Conservation (phyloP, 2,797 vertebrate genomes). For the Merluccius polli region DNA sequence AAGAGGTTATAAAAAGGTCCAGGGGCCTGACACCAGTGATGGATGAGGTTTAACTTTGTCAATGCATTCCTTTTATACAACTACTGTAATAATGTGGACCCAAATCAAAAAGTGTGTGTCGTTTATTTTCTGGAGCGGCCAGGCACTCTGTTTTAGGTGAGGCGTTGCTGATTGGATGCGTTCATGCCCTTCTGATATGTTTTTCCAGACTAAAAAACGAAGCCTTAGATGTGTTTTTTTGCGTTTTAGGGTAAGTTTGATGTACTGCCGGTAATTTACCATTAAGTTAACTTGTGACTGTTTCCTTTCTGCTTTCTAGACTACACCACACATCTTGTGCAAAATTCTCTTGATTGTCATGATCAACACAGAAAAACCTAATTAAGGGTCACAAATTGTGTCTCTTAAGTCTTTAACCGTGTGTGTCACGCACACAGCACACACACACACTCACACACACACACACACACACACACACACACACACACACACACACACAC, state of each 20-base stretch:
- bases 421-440: conserved; percentile 19
- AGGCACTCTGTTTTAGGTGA: conserved; percentile 26
- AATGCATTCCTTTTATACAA: conserved; percentile 59
- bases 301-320: conserved; percentile 22
- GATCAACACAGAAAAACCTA: background rate
- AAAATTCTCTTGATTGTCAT: background rate
- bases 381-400: conserved; percentile 47
- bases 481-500: background rate
- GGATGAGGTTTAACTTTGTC: conserved; percentile 67
- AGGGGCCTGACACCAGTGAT: conserved; percentile 62
- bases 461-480: conserved; percentile 19
- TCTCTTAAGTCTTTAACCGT: conserved; percentile 20
- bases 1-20: conserved; percentile 63
- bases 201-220: background rate
- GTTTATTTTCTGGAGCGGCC: conserved; percentile 42
- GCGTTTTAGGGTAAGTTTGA: background rate
- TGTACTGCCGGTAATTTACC: background rate
- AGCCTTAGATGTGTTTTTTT: background rate
- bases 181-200: background rate
- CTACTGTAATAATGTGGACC: conserved; percentile 51
- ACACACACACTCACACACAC: conserved; percentile 21
- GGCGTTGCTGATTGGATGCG: background rate
- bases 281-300: background rate
- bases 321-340: background rate
- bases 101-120: conserved; percentile 41